These are phyloP conservation scores for Conops quadrifasciatus DNA, from an alignment of 2,888 invertebrate genomes.

Conservation along the genomic window DNA sequence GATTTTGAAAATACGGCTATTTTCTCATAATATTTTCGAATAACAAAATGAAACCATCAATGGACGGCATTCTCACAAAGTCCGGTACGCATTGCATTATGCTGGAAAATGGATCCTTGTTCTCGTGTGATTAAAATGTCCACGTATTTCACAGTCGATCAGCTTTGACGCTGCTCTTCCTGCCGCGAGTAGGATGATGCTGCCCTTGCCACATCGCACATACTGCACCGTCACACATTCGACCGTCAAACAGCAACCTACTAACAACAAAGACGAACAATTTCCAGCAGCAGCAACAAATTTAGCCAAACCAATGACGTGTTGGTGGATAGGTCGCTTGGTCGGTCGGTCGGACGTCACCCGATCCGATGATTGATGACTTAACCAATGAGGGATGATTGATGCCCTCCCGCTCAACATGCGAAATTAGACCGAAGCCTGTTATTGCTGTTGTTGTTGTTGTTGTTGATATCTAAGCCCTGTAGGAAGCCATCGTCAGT, in stretches of 20 bases:
- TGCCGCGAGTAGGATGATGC: slow-evolving; percentile 19
- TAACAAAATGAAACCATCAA: neutral
- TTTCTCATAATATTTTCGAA: slow-evolving; percentile 17
- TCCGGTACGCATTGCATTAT: neutral
- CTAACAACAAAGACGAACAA: slow-evolving; percentile 25
- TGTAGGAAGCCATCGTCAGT: too few species aligned
- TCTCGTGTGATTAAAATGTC: slow-evolving; percentile 33
- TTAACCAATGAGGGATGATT: slow-evolving; percentile 63
- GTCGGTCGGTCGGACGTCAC: slow-evolving; percentile 30
- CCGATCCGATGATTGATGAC: slow-evolving; percentile 60
- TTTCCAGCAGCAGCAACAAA: slow-evolving; percentile 28
- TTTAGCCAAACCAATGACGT: slow-evolving; percentile 29
- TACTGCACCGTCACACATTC: slow-evolving; percentile 34
- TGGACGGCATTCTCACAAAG: neutral
- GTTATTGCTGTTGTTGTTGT: slow-evolving; percentile 6
- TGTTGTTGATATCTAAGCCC: too few species aligned
- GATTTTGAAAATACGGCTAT: too few species aligned
- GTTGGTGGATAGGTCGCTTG: too few species aligned
- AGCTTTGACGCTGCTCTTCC: slow-evolving; percentile 13
- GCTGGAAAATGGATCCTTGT: too few species aligned
- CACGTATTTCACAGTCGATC: slow-evolving; percentile 30
- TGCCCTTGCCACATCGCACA: slow-evolving; percentile 20
- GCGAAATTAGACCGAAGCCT: neutral
- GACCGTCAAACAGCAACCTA: slow-evolving; percentile 30
- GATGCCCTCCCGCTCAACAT: slow-evolving; percentile 44